Base-by-base conservation (phyloP, 2,113 vertebrate species). In the Pyrgilauda ruficollis region DNA sequence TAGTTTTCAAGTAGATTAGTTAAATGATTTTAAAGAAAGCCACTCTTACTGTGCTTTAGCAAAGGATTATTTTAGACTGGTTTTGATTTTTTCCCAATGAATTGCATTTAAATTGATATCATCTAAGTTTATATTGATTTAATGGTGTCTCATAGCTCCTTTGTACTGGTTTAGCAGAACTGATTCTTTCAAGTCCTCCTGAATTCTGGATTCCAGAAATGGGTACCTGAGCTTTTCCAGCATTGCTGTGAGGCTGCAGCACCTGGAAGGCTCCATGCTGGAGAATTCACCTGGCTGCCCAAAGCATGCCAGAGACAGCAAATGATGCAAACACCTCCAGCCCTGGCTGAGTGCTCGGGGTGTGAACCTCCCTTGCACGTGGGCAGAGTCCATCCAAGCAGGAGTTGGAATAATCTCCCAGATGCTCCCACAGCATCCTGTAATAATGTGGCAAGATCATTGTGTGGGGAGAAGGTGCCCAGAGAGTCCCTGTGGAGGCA, bases 401-500 rank as follows among this genome's bases (percentile, higher is more conserved):
- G 50, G 56, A 91, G 47, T 2, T 63, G 73, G 84, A 84, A 89
- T 49, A 1, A 72, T 87, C 72, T 92, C 93, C 86, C 94, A 89
- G 91, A 41, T 86, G 73, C 87, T 95, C 87, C 89, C 83, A 92
- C 88, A 50, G 43, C 72, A 88, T 90, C 94, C 87, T 94, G 87
- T 78, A 68, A 78, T 93, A 44, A 75, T 3, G 72, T n/a, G 39
- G 73, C 59, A 52, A 61, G 73, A 52, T 78, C 35, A 4, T 5
- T 92, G 73, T 46, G 61, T 1, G 7, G 83, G 74, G 68, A 77
- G 72, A 86, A 80, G 79, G 72, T 93, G 91, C 76, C 68, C 93
- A 87, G 89, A 46, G 79, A 37, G 64, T 52, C 64, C 30, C 80
- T 49, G 88, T 17, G 72, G 93, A 47, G 84, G 73, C 91, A 78